phyloP scores from a whole-genome alignment of 2,888 invertebrate species.

The Palloptera scutellata region DNA sequence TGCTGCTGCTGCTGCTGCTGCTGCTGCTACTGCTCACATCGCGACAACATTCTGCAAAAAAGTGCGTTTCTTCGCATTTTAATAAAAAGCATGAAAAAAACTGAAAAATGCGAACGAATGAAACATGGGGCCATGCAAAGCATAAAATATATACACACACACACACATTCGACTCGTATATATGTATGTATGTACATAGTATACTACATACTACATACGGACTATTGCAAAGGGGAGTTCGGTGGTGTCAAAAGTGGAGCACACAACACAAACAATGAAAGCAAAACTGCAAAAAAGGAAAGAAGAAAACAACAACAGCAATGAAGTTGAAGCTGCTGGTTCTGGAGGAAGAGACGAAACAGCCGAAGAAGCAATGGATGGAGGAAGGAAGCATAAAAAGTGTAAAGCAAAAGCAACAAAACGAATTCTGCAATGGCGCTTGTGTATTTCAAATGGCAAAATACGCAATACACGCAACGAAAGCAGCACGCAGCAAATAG shows the following conservation, averaged over 20 bases:
- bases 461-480: conserved; percentile 54
- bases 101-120: no score
- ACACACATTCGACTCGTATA: neutral
- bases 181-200: neutral
- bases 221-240: conserved; percentile 8
- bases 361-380: neutral
- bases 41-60: no score
- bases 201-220: no score
- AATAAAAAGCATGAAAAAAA: no score
- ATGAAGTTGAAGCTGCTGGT: conserved; percentile 8
- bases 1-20: no score
- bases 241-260: conserved; percentile 29
- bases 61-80: no score
- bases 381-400: conserved; percentile 16
- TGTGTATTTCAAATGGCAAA: conserved; percentile 47
- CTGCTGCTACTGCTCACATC: neutral
- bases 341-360: neutral
- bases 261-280: conserved; percentile 25
- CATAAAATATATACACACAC: neutral
- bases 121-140: no score
- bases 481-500: conserved; percentile 20
- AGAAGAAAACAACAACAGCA: conserved; percentile 15
- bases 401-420: conserved; percentile 25
- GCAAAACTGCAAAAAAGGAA: conserved; percentile 22
- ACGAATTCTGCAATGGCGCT: conserved; percentile 55